Evolutionary conservation across 2,888 invertebrate species (phyloP), one percentile per base, ranked within the genome.

Genomic region (Congeria kusceri): DNA sequence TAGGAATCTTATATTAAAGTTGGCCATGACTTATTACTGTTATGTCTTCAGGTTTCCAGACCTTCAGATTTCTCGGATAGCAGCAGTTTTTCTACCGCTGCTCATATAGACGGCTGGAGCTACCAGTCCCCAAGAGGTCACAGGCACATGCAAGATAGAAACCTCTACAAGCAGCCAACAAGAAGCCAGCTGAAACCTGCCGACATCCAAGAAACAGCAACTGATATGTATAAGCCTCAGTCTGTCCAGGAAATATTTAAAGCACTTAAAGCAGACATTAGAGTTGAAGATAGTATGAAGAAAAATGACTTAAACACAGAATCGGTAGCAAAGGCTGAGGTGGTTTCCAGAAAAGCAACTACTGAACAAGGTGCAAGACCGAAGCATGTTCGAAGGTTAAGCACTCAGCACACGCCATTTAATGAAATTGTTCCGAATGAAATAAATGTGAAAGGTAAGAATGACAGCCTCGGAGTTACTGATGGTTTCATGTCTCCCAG

Each of bases 361-460:
- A 53, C 13, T 23, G 25, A 5, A n/a, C 3, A 15, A 53, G 25
- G 25, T 23, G 53, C 25, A 25, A 53, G 53, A 53, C 23, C 20
- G 9, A 53, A 53, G n/a, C 53, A 53, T 23, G 53, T 9, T 53
- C 20, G 9, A 13, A 53, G 53, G 11, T 23, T 53, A 20, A 53
- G 53, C n/a, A 53, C 53, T 23, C 53, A 53, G 23, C 25, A 23
- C 53, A 53, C 53, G 25, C 53, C 53, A 25, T 53, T 53, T 25
- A 53, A 20, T 53, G 53, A 25, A 53, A 23, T 13, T 4, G 3
- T 20, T 11, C 23, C 20, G 9, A 53, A 53, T 23, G 53, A 53
- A 20, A 53, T 4, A 53, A 2, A 23, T 9, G 5, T 53, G 20
- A 53, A 25, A 53, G 53, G 53, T 20, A 53, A 53, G 9, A 7